Evolutionary conservation across 1,140 invertebrate species (phyloP).

Genomic region (honey bee (Apis mellifera)): Amel_HAv3.1 CM009937.2:1470501-1471000

Average conservation of each 20-base stretch:
- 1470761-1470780: constrained; percentile 74
- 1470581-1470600: constrained; percentile 78
- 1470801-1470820: constrained; percentile 87
- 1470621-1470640: neutral
- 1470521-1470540: constrained; percentile 63
- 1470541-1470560: constrained; percentile 65
- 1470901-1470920: constrained; percentile 74
- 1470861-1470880: constrained; percentile 85
- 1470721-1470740: neutral
- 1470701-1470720: neutral
- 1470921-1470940: constrained; percentile 83
- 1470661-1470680: neutral
- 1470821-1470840: constrained; percentile 88
- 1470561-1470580: constrained; percentile 85
- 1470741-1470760: neutral
- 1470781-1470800: constrained; percentile 86
- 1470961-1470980: constrained; percentile 86
- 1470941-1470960: constrained; percentile 89
- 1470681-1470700: neutral
- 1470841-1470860: constrained; percentile 86
- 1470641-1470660: neutral
- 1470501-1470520: constrained; percentile 78
- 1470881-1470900: constrained; percentile 84
- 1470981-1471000: constrained; percentile 85
- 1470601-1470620: neutral